These are phyloP conservation scores for Tylochromis polylepis DNA, from an alignment of 2,113 vertebrate species.

Conservation along the genomic window DNA sequence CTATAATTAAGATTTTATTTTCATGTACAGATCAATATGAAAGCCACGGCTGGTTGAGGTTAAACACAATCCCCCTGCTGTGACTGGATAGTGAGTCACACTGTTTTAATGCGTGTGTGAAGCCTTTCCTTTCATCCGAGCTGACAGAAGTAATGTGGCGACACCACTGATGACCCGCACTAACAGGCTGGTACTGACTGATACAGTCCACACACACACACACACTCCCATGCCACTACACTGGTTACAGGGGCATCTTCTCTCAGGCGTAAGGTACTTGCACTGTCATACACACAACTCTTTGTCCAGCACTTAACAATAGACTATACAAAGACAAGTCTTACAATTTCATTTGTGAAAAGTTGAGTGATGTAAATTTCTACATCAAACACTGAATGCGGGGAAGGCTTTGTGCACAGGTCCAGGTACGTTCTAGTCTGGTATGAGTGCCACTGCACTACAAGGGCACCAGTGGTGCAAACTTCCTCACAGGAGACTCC, in stretches of 20 bases:
- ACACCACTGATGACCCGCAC: constrained; percentile 23
- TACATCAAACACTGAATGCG: background rate
- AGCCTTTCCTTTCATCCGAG: constrained; percentile 3
- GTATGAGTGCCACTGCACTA: background rate
- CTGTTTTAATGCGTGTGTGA: background rate
- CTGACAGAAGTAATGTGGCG: background rate
- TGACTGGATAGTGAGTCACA: constrained; percentile 24
- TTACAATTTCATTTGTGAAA: background rate
- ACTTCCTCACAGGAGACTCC: background rate
- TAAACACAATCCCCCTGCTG: background rate
- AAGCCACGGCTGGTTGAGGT: background rate
- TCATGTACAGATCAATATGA: background rate
- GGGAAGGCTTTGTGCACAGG: background rate
- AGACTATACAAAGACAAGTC: background rate
- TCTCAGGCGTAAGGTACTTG: constrained; percentile 34
- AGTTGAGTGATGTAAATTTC: background rate
- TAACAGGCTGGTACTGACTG: constrained; percentile 45
- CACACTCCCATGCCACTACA: background rate
- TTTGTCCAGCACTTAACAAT: constrained; percentile 53
- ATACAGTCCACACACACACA: constrained; percentile 15
- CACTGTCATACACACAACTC: constrained; percentile 27
- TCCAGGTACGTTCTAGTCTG: background rate
- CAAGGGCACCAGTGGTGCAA: background rate
- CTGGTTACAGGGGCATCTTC: background rate
- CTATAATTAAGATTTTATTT: background rate